Base-by-base conservation (phyloP, 2,888 invertebrate genomes). In the Hemithea aestivaria region DNA sequence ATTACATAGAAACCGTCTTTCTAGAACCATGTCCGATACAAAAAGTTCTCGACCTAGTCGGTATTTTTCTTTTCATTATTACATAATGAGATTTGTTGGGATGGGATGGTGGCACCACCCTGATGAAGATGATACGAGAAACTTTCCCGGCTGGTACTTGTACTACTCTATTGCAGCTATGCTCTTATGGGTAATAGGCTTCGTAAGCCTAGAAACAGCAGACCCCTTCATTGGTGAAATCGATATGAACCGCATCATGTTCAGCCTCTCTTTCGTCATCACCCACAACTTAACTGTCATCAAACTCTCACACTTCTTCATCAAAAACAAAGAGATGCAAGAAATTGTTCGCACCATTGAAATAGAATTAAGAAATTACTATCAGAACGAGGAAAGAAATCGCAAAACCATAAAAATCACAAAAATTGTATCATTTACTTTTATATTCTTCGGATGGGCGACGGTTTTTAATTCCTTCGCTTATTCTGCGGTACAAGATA, bases 71-170 rank as follows among this genome's bases (percentile, higher is more conserved):
- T 52, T 77, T 20, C 85, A 87, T 47, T 87, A 62, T 40, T 39
- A 51, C n/a, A 56, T 87, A 10, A 47, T 87, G 3, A 66, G 87
- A 34, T 72, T 76, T 34, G 58, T 85, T 2, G 85, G 85, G 0
- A 50, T 87, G 1, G 87, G 87, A 12, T 85, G 85, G 87, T 87
- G 85, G 85, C 87, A 87, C 47, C 73, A 79, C 31, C 84, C 87
- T 0, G 82, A 85, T 37, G 74, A 84, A 59, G 56, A 40, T 1
- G 64, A 81, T 8, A 73, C 64, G 0, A 56, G 57, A 2, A 87
- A 87, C 47, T 85, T 85, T 43, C 71, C 70, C 1, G 74, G 78
- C 24, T 69, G 64, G 56, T 87, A 87, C 38, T 35, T 85, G 1
- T 83, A 74, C 45, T 87, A 87, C 51, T 60, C 80, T 0, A 70